Conservation (phyloP, 2,113 vertebrate genomes). For the Gorilla gorilla region DNA sequence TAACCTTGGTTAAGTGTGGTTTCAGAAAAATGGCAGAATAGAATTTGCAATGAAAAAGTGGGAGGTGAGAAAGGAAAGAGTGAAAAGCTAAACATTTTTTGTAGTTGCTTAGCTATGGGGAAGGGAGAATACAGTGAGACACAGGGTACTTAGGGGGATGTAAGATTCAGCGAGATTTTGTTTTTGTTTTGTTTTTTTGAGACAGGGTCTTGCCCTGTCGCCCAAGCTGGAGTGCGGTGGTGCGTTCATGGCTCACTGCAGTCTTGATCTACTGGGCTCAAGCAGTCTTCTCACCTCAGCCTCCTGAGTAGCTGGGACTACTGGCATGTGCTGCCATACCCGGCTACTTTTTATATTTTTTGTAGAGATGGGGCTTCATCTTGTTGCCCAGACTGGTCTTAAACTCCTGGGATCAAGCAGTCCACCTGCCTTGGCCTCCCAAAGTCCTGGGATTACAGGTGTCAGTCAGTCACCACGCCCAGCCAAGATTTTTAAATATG, state of each 20-base stretch:
- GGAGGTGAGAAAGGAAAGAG: background rate
- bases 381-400: background rate
- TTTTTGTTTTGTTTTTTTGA: background rate
- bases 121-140: background rate
- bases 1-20: background rate
- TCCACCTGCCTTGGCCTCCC: background rate
- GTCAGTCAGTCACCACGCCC: background rate
- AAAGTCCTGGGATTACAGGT: background rate
- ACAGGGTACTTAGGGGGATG: background rate
- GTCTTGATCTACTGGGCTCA: background rate
- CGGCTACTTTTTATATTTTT: background rate
- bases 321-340: background rate
- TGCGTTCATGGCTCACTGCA: background rate
- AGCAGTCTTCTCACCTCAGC: background rate
- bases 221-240: background rate
- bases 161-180: background rate
- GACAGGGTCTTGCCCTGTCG: background rate
- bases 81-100: background rate
- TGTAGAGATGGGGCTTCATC: background rate
- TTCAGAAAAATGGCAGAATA: background rate
- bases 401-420: background rate
- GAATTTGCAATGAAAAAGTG: conserved; percentile 3
- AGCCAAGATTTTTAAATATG: background rate
- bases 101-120: background rate
- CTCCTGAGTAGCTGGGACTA: background rate